Percentiles rank a stretch among this genome's conserved stretches.
Conservation (phyloP, 2,797 vertebrate genomes). For the Cynodonichthys magdalenae region DNA sequence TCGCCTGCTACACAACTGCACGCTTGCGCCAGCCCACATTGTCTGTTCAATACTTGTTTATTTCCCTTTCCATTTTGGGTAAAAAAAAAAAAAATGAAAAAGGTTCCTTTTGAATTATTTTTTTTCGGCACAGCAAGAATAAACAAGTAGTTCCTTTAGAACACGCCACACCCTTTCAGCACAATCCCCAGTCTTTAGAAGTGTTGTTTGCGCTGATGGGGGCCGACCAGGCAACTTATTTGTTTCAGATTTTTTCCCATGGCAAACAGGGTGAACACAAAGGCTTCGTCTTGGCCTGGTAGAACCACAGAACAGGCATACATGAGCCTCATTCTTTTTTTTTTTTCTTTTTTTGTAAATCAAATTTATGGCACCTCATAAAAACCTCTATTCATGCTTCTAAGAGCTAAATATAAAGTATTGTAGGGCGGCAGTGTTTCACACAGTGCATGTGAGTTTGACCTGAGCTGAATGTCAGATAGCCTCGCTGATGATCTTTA, state of each 20-base stretch:
- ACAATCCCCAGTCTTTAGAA: conserved; percentile 76
- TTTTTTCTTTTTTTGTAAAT: conserved; percentile 73
- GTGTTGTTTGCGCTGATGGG: conserved; percentile 76
- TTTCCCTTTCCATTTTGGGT: conserved; percentile 68
- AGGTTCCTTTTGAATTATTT: conserved; percentile 66
- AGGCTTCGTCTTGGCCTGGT: conserved; percentile 77
- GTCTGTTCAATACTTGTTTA: conserved; percentile 76
- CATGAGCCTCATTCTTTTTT: conserved; percentile 65
- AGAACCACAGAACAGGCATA: conserved; percentile 78
- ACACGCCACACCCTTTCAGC: conserved; percentile 69
- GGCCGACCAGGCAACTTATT: conserved; percentile 78
- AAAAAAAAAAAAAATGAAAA: too few relatives aligned
- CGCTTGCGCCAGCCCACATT: conserved; percentile 34
- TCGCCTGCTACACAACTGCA: conserved; percentile 27
- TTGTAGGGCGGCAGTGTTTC: conserved; percentile 62
- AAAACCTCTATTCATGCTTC: conserved; percentile 76
- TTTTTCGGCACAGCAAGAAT: conserved; percentile 71
- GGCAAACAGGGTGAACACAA: conserved; percentile 76
- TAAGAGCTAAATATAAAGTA: conserved; percentile 76
- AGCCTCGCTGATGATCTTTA: conserved; percentile 30
- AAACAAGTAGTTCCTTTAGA: conserved; percentile 76
- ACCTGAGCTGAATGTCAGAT: conserved; percentile 44
- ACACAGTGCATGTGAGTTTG: conserved; percentile 55
- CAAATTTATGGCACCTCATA: conserved; percentile 82
- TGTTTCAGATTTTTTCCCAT: conserved; percentile 86